These are phyloP conservation scores for Aphaenogaster floridana DNA, from an alignment of 1,140 invertebrate species.

Conservation along the genomic window DNA sequence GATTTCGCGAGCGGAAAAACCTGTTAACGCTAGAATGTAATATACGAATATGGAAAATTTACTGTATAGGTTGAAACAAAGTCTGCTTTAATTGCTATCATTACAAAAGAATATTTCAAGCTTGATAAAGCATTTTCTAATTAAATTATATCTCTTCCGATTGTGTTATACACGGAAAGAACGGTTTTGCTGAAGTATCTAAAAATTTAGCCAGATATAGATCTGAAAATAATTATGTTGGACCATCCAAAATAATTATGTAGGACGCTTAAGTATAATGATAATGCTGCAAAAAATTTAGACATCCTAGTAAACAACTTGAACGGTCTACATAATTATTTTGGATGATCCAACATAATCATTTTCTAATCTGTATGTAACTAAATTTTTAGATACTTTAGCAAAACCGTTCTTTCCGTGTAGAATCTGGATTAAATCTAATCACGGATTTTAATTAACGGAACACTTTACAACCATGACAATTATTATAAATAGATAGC, in stretches of 20 bases:
- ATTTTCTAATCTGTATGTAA: too few species aligned
- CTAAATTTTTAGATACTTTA: too few species aligned
- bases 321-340: too few species aligned
- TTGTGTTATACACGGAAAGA: neutral
- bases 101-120: neutral
- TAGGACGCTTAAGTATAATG: too few species aligned
- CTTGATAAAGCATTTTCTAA: neutral
- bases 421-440: neutral
- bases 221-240: too few species aligned
- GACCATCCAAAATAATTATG: too few species aligned
- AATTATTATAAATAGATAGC: neutral
- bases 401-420: too few species aligned
- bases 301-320: too few species aligned
- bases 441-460: neutral
- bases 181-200: too few species aligned
- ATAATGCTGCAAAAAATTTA: too few species aligned
- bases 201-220: too few species aligned
- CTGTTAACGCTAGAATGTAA: constrained; percentile 7
- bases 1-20: constrained; percentile 18
- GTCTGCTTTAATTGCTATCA: neutral
- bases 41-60: neutral
- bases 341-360: too few species aligned
- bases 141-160: neutral
- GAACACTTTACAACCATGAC: neutral
- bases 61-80: neutral